phyloP scores from a whole-genome alignment of 2,113 vertebrate species.

The Onychostruthus taczanowskii region DNA sequence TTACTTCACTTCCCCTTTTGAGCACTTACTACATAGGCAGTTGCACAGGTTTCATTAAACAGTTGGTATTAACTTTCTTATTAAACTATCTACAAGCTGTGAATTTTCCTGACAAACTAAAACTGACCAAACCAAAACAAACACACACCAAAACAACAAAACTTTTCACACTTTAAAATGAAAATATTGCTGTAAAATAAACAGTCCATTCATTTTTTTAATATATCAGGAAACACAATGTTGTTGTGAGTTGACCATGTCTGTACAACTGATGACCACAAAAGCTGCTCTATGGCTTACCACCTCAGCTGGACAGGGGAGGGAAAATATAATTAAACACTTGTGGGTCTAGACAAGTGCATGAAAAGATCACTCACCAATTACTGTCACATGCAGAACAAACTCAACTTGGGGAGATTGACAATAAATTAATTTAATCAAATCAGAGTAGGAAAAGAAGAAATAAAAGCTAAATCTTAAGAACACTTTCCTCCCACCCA shows the following conservation, averaged over 20 bases:
- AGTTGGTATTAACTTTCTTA: not conserved
- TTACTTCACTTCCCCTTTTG: not conserved
- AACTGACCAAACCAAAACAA: not conserved
- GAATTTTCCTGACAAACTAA: not conserved
- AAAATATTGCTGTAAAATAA: not conserved
- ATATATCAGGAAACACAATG: not conserved
- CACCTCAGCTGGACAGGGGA: not conserved
- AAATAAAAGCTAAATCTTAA: not conserved
- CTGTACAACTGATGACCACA: not conserved
- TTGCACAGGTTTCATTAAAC: not conserved
- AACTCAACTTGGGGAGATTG: not conserved
- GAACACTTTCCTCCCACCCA: not conserved
- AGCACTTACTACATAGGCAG: not conserved
- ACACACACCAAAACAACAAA: not conserved
- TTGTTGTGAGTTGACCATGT: not conserved
- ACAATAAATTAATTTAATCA: not conserved
- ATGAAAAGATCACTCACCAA: not conserved
- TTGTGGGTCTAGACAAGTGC: not conserved
- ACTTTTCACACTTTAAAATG: not conserved
- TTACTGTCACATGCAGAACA: not conserved
- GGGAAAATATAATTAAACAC: not conserved
- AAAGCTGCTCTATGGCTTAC: not conserved
- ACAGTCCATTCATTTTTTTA: not conserved
- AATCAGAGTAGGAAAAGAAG: not conserved
- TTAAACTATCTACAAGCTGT: not conserved